Evolutionary conservation across 2,113 vertebrate species (phyloP).

Genomic region (Typhlomys cinereus): DNA sequence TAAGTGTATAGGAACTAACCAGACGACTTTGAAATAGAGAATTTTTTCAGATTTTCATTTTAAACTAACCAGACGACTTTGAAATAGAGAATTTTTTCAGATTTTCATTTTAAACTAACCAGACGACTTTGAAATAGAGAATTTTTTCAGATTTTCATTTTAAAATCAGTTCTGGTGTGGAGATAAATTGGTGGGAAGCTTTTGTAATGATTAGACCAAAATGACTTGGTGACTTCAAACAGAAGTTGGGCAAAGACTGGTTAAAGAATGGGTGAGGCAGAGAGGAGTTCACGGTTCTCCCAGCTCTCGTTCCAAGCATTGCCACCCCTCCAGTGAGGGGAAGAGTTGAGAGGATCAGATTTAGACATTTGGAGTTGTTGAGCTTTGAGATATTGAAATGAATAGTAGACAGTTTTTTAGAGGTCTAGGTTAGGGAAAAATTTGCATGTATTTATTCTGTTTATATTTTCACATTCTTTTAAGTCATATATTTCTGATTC

Average conservation of each 20-base stretch:
- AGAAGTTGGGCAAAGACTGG: neutral
- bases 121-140: neutral
- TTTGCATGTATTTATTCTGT: neutral
- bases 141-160: too few relatives aligned
- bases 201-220: conserved; percentile 26
- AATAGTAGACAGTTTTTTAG: neutral
- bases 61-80: neutral
- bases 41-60: conserved; percentile 34
- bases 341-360: neutral
- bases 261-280: neutral
- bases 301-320: neutral
- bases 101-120: conserved; percentile 32
- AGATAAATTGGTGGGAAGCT: conserved; percentile 7
- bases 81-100: neutral
- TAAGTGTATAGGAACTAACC: neutral
- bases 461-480: conserved; percentile 24
- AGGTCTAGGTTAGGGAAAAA: neutral
- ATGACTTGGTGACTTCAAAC: conserved; percentile 10
- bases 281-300: neutral
- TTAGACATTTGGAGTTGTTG: neutral
- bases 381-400: conserved; percentile 7
- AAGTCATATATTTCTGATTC: neutral
- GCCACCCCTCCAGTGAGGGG: neutral
- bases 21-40: neutral
- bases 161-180: neutral